Percentiles rank a stretch among this genome's conserved stretches.
Evolutionary conservation across 2,797 vertebrate genomes (phyloP).

Genomic region (Leptoclinus maculatus): DNA sequence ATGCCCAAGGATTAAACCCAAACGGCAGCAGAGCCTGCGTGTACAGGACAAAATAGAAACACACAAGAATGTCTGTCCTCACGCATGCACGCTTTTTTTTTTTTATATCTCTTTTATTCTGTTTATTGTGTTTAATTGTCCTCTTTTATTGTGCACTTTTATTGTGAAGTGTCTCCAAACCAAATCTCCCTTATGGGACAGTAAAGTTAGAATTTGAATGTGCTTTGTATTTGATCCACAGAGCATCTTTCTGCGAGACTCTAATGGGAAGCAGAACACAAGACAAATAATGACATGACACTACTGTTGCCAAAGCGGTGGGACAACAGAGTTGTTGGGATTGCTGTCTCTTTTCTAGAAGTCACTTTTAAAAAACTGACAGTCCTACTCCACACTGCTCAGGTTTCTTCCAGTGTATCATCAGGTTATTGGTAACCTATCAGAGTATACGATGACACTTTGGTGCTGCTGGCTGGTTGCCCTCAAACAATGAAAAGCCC

Average conservation of each 20-base stretch:
- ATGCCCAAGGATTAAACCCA: conserved; percentile 54
- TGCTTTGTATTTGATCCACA: conserved; percentile 4
- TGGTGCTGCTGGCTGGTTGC: conserved; percentile 5
- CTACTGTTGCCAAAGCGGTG: not conserved
- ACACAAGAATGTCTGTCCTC: not conserved
- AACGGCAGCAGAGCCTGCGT: conserved; percentile 32
- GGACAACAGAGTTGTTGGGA: not conserved
- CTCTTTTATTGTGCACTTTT: conserved; percentile 41
- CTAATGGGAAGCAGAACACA: conserved; percentile 28
- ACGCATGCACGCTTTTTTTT: conserved; percentile 9
- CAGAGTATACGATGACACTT: not conserved
- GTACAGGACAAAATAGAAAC: conserved; percentile 14
- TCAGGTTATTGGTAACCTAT: not conserved
- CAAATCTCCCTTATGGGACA: conserved; percentile 23
- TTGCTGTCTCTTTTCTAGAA: not conserved
- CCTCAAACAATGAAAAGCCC: conserved; percentile 9
- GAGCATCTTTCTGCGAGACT: conserved; percentile 10
- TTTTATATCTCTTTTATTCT: conserved; percentile 13
- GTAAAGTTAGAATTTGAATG: conserved; percentile 34
- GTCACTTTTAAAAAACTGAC: not conserved
- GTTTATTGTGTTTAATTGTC: conserved; percentile 27
- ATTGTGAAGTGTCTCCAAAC: conserved; percentile 49
- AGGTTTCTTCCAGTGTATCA: not conserved
- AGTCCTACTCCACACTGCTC: not conserved
- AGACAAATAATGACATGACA: conserved; percentile 8